A percentile compares a stretch with the other conserved stretches of the same genome.
Evolutionary conservation across 1,140 invertebrate species (phyloP).

Genomic region (Cecropterus lyciades): DNA sequence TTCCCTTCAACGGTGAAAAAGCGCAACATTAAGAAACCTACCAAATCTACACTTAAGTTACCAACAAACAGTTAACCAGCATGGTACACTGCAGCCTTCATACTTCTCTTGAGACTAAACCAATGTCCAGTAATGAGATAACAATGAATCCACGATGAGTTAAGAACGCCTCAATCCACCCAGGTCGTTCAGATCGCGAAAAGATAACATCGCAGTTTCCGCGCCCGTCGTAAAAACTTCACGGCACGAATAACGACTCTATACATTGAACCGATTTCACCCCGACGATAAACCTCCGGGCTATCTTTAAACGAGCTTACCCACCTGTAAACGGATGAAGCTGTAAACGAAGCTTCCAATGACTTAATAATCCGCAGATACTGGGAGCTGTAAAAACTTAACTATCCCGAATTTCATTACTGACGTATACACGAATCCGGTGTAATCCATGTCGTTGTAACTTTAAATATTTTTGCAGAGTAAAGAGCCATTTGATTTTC

Average conservation of each 20-base stretch:
- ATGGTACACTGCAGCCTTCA: no score
- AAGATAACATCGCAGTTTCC: neutral
- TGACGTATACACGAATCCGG: neutral
- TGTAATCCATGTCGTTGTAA: neutral
- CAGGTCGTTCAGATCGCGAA: neutral
- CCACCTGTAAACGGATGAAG: slow-evolving; percentile 18
- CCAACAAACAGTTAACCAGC: no score
- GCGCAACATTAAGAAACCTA: no score
- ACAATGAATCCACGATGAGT: neutral
- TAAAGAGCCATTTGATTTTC: no score
- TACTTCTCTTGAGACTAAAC: no score
- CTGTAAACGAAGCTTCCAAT: slow-evolving; percentile 14
- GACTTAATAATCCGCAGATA: neutral
- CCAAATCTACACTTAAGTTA: no score
- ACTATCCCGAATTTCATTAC: neutral
- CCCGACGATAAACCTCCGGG: slow-evolving; percentile 15
- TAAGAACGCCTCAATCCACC: neutral
- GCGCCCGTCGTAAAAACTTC: slow-evolving; percentile 10
- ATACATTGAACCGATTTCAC: slow-evolving; percentile 12
- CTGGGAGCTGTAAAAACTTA: slow-evolving; percentile 3
- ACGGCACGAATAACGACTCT: slow-evolving; percentile 16
- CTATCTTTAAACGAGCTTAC: slow-evolving; percentile 21
- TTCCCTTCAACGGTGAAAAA: no score
- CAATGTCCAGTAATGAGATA: neutral
- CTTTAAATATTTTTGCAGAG: no score